Conservation (phyloP, 2,113 vertebrate species). For the Ceratotherium simum region DNA sequence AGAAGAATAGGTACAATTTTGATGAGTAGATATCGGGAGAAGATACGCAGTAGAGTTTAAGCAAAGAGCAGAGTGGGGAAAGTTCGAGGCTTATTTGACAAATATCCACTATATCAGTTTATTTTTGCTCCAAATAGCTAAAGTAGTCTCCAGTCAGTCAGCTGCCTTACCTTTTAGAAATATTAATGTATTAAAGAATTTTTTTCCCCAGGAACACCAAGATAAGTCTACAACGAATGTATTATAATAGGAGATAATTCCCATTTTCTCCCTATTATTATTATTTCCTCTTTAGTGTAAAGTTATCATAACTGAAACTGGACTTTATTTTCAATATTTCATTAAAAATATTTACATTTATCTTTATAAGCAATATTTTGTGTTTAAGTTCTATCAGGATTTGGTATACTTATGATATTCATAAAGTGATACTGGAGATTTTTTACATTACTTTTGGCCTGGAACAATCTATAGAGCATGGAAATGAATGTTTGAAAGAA, state of each 20-base stretch:
- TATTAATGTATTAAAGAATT: not conserved
- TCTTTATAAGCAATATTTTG: not conserved
- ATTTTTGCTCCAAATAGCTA: not conserved
- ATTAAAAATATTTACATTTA: not conserved
- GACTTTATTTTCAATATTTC: not conserved
- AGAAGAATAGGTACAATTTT: not conserved
- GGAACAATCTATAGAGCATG: not conserved
- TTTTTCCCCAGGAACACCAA: not conserved
- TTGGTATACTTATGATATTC: not conserved
- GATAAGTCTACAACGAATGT: not conserved
- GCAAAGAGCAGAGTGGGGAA: not conserved
- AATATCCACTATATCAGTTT: not conserved
- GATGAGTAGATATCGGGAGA: not conserved
- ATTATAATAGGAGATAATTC: not conserved
- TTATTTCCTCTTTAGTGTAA: conserved; percentile 9
- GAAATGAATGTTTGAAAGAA: not conserved
- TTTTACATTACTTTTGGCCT: not conserved
- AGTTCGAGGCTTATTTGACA: not conserved
- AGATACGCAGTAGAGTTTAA: not conserved
- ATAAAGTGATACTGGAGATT: not conserved
- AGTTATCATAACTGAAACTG: not conserved
- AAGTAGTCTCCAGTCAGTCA: not conserved
- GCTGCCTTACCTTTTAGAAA: not conserved
- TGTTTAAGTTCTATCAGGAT: not conserved
- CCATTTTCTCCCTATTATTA: not conserved